These are phyloP conservation scores for Rhamphomyia laevipes DNA, from an alignment of 2,888 invertebrate species.

Conservation along the genomic window DNA sequence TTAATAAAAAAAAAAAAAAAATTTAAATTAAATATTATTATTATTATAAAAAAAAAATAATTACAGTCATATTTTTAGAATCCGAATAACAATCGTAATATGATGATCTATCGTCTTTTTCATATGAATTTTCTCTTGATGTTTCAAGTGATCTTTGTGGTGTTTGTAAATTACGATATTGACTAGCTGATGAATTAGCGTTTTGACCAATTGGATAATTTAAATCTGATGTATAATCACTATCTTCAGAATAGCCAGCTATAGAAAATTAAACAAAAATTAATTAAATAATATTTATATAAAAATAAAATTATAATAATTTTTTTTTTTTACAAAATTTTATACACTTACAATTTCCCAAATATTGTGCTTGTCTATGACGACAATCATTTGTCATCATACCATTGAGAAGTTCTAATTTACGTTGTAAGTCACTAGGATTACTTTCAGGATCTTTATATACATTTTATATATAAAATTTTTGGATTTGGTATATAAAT, in stretches of 20 bases:
- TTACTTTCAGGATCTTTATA: constrained; percentile 64
- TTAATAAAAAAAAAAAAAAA: not conserved
- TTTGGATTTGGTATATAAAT: no score
- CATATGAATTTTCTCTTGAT: constrained; percentile 72
- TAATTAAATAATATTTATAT: no score
- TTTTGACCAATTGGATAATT: constrained; percentile 82
- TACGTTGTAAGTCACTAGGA: constrained; percentile 77
- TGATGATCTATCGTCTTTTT: constrained; percentile 50
- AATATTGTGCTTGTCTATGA: constrained; percentile 68
- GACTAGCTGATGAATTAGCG: constrained; percentile 84
- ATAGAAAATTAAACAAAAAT: constrained; percentile 29
- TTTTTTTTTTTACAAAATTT: no score
- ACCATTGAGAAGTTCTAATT: constrained; percentile 80
- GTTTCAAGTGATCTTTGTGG: constrained; percentile 57
- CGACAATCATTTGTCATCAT: constrained; percentile 78
- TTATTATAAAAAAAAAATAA: not conserved
- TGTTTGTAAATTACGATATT: constrained; percentile 39
- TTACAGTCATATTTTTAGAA: constrained; percentile 18
- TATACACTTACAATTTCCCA: constrained; percentile 72
- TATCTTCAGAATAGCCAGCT: constrained; percentile 94
- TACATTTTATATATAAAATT: no score
- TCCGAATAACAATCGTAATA: constrained; percentile 15
- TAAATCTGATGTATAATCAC: constrained; percentile 92
- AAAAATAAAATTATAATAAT: no score
- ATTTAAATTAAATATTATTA: not conserved